Percentiles rank a stretch among this genome's conserved stretches.
Evolutionary conservation across 2,797 vertebrate genomes (phyloP).

Genomic region (Babyrousa celebensis): DNA sequence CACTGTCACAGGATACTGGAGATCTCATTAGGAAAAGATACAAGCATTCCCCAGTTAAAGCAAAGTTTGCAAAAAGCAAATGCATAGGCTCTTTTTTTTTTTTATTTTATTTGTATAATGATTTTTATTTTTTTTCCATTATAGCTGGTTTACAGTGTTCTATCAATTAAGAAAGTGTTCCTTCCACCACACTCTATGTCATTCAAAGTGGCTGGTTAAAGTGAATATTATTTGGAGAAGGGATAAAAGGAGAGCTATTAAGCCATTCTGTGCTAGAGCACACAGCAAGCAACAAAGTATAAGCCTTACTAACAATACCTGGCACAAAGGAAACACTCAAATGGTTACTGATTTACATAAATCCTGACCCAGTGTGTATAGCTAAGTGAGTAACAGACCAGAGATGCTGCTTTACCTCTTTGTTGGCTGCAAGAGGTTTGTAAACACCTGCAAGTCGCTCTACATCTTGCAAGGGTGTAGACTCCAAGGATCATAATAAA

Average conservation of each 20-base stretch:
- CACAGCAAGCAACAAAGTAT: not conserved
- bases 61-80: not conserved
- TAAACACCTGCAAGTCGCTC: not conserved
- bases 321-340: not conserved
- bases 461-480: not conserved
- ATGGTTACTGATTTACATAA: not conserved
- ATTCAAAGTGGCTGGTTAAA: not conserved
- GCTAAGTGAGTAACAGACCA: not conserved
- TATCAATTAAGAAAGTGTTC: not conserved
- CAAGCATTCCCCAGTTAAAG: not conserved
- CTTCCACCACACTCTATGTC: not conserved
- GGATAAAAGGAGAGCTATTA: not conserved
- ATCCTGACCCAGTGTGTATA: not conserved
- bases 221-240: not conserved
- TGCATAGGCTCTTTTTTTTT: not conserved
- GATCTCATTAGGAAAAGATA: not conserved
- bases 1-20: not conserved
- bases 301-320: not conserved
- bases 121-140: too few relatives aligned
- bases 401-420: not conserved
- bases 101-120: too few relatives aligned
- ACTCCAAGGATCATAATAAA: not conserved
- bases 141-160: too few relatives aligned
- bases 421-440: not conserved
- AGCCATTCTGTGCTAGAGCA: not conserved